phyloP scores from a whole-genome alignment of 2,888 invertebrate genomes.

The Cotesia congregata region DNA sequence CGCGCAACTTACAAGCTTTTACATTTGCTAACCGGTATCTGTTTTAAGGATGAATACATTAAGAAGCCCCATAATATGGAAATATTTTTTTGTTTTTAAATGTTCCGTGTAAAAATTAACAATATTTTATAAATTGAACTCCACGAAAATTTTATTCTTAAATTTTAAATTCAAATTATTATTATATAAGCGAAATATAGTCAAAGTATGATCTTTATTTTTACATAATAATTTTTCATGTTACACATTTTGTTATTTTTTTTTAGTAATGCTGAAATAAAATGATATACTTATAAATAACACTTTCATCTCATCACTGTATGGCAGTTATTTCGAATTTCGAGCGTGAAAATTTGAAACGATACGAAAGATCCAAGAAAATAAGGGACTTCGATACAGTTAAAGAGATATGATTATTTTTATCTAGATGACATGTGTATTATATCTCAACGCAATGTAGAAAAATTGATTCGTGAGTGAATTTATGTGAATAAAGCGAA shows the following conservation, averaged over 20 bases:
- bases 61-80: neutral
- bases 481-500: constrained; percentile 38
- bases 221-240: no score
- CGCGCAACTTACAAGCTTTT: neutral
- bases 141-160: neutral
- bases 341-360: neutral
- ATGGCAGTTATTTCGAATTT: neutral
- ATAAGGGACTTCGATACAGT: neutral
- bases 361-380: neutral
- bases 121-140: neutral
- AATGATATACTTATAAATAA: neutral
- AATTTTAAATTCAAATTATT: neutral
- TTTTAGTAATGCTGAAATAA: no score
- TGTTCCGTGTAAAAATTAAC: neutral
- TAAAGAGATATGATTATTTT: neutral
- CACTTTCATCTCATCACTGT: neutral
- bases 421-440: neutral
- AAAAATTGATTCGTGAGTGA: constrained; percentile 38
- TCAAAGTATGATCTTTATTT: neutral
- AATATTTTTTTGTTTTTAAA: neutral
- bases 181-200: neutral
- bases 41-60: neutral
- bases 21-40: neutral
- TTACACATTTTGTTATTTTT: no score
- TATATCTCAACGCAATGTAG: constrained; percentile 26